Percentiles rank a stretch among this genome's conserved stretches.
phyloP scores from a whole-genome alignment of 2,113 vertebrate genomes.

The Clinocottus analis region DNA sequence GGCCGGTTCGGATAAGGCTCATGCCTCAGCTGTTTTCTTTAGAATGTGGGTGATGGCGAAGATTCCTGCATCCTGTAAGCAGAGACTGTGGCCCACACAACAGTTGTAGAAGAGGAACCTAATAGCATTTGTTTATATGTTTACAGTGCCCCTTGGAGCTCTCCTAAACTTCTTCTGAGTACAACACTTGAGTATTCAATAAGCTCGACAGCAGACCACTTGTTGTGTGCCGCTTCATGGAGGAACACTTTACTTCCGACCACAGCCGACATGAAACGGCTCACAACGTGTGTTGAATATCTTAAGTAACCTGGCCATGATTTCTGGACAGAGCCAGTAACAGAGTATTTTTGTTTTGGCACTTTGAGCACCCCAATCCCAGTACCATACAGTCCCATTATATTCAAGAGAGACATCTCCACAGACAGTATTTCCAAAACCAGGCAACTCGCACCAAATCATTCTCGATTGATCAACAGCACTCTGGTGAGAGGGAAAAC shows the following conservation, averaged over 20 bases:
- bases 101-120: constrained; percentile 8
- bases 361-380: too few species aligned
- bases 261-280: neutral
- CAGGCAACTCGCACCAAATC: too few species aligned
- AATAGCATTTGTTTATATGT: constrained; percentile 9
- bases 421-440: too few species aligned
- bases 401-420: too few species aligned
- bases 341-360: too few species aligned
- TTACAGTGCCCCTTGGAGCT: neutral
- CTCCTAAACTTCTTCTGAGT: neutral
- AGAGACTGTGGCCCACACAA: constrained; percentile 12
- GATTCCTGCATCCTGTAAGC: constrained; percentile 44
- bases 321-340: too few species aligned
- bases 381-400: too few species aligned
- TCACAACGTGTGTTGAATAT: too few species aligned
- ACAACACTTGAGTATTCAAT: neutral
- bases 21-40: constrained; percentile 69
- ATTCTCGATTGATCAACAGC: too few species aligned
- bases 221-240: neutral
- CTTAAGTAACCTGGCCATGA: too few species aligned
- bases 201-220: neutral
- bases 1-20: constrained; percentile 50
- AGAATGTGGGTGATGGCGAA: constrained; percentile 55
- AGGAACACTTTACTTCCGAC: neutral
- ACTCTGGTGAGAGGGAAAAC: too few species aligned